A percentile compares a stretch with the other conserved stretches of the same genome.
Evolutionary conservation across 2,888 invertebrate genomes (phyloP).

Genomic region (Cyclophora albipunctata): DNA sequence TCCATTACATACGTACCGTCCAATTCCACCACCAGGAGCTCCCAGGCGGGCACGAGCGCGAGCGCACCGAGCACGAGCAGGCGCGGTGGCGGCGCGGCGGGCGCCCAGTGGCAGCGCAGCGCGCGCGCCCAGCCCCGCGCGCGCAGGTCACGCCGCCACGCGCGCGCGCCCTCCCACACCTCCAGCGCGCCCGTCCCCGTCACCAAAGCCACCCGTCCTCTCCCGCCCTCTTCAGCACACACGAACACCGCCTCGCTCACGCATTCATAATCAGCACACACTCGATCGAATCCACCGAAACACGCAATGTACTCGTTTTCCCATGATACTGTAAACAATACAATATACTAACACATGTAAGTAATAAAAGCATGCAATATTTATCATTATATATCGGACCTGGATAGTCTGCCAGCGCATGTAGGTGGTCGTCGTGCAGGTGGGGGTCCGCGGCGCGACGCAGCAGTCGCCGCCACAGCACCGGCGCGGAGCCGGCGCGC

Average conservation of each 20-base stretch:
- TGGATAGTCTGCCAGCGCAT: background rate
- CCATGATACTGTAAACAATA: background rate
- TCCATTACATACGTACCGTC: constrained; percentile 26
- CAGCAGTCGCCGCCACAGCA: constrained; percentile 43
- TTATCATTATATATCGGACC: background rate
- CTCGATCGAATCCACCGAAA: background rate
- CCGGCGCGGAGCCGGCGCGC: constrained; percentile 31
- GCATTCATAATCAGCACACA: constrained; percentile 22
- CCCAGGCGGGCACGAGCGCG: constrained; percentile 41
- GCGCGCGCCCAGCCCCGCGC: constrained; percentile 12
- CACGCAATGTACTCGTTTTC: background rate
- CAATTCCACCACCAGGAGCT: constrained; percentile 36
- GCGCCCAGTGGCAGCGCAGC: constrained; percentile 25
- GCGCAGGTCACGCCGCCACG: constrained; percentile 14
- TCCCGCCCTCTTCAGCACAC: constrained; percentile 9
- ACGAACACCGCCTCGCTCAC: constrained; percentile 12
- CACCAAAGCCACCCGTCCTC: constrained; percentile 9
- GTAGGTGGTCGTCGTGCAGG: constrained; percentile 2
- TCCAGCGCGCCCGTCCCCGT: constrained; percentile 9
- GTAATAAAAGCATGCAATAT: background rate
- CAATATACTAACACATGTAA: too few relatives aligned
- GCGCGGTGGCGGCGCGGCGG: constrained; percentile 29
- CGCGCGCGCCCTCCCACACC: constrained; percentile 12
- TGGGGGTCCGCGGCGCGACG: constrained; percentile 9
- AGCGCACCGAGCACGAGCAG: constrained; percentile 45